Evolutionary conservation across 2,888 invertebrate genomes (phyloP).

Genomic region (Lissonota sp.): DNA sequence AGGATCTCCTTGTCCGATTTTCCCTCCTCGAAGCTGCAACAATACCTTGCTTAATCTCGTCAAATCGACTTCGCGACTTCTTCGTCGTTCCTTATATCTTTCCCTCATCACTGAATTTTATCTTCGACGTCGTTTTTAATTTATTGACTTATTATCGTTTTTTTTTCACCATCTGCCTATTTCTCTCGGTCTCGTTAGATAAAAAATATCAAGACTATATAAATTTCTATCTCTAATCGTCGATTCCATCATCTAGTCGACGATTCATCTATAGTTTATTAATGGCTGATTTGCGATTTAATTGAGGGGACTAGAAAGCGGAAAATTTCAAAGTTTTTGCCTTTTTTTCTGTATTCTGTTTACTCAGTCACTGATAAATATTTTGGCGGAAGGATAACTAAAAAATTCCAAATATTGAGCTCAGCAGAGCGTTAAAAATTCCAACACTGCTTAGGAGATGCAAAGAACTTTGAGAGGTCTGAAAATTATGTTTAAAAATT

Average conservation of each 20-base stretch:
- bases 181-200: neutral
- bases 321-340: too few relatives aligned
- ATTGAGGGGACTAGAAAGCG: too few relatives aligned
- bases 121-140: neutral
- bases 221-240: slow-evolving; percentile 14
- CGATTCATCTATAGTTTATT: too few relatives aligned
- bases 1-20: slow-evolving; percentile 97
- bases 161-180: neutral
- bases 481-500: too few relatives aligned
- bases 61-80: neutral
- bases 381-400: too few relatives aligned
- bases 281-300: too few relatives aligned
- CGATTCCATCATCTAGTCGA: slow-evolving; percentile 33
- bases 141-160: neutral
- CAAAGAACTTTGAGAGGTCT: too few relatives aligned
- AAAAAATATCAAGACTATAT: neutral
- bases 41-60: slow-evolving; percentile 68
- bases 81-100: slow-evolving; percentile 1
- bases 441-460: too few relatives aligned
- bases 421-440: too few relatives aligned
- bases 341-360: too few relatives aligned
- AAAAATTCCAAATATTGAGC: too few relatives aligned
- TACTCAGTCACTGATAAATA: too few relatives aligned
- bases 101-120: neutral
- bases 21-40: slow-evolving; percentile 93